phyloP scores from a whole-genome alignment of 2,888 invertebrate genomes.

The Lasioglossum morio region DNA sequence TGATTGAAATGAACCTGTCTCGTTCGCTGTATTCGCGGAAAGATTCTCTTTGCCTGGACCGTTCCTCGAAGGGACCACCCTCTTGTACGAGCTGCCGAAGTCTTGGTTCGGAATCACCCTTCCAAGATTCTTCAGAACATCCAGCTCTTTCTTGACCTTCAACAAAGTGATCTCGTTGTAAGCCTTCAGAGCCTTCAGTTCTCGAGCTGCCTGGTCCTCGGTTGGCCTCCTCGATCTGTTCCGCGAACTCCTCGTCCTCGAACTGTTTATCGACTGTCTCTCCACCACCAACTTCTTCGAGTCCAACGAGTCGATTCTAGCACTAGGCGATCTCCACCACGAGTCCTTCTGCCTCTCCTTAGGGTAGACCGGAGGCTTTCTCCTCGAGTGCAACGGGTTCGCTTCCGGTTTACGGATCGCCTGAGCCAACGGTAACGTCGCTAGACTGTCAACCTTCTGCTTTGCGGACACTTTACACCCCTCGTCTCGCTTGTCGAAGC shows the following conservation, averaged over 20 bases:
- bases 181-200: conserved; percentile 67
- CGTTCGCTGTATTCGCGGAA: background rate
- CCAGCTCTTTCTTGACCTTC: conserved; percentile 64
- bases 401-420: conserved; percentile 35
- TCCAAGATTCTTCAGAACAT: conserved; percentile 24
- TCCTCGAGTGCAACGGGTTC: background rate
- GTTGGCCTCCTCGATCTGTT: background rate
- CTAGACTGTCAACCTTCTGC: conserved; percentile 29
- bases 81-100: background rate
- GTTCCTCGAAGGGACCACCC: background rate
- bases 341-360: conserved; percentile 6
- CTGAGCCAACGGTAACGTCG: conserved; percentile 40
- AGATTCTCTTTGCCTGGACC: conserved; percentile 36
- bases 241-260: background rate
- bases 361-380: conserved; percentile 38
- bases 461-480: background rate
- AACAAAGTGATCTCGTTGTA: conserved; percentile 72
- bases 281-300: conserved; percentile 2
- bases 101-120: background rate
- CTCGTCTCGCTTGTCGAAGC: background rate
- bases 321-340: background rate
- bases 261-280: background rate
- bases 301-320: background rate
- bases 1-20: background rate
- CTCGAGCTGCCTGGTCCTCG: conserved; percentile 59